These are phyloP conservation scores for Phyllostomus discolor DNA, from an alignment of 2,113 vertebrate genomes.

Conservation along the genomic window DNA sequence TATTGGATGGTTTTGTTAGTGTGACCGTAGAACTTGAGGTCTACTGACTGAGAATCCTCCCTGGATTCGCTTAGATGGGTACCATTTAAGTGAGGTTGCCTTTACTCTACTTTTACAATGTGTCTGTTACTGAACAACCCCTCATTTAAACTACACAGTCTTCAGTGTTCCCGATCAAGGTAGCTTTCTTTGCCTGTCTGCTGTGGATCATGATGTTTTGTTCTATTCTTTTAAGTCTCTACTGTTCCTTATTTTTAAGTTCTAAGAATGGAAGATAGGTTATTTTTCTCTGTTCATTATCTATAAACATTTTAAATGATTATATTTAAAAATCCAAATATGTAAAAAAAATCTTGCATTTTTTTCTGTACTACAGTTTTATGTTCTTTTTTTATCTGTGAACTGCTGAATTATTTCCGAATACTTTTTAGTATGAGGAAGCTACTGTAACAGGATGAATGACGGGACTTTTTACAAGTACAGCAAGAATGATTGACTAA, in stretches of 20 bases:
- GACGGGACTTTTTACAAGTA: not conserved
- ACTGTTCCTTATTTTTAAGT: slow-evolving; percentile 15
- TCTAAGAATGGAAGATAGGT: not conserved
- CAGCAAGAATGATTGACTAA: not conserved
- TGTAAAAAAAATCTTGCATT: not conserved
- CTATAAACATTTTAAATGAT: not conserved
- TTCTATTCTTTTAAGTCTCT: not conserved
- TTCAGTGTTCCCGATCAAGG: not conserved
- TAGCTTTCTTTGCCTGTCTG: not conserved
- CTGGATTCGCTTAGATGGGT: not conserved
- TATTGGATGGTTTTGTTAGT: not conserved
- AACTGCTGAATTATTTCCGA: not conserved
- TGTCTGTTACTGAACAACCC: not conserved
- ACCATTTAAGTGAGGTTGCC: not conserved
- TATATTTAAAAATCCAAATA: not conserved
- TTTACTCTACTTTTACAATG: not conserved
- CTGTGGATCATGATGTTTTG: not conserved
- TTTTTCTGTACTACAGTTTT: not conserved
- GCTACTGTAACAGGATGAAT: not conserved
- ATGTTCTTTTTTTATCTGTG: not conserved
- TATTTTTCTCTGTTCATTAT: not conserved
- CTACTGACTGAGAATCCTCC: not conserved
- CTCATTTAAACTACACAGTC: not conserved
- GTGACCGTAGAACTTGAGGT: not conserved
- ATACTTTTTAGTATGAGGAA: not conserved